Evolutionary conservation across 2,888 invertebrate species (phyloP).

Genomic region (Elysia crispata): DNA sequence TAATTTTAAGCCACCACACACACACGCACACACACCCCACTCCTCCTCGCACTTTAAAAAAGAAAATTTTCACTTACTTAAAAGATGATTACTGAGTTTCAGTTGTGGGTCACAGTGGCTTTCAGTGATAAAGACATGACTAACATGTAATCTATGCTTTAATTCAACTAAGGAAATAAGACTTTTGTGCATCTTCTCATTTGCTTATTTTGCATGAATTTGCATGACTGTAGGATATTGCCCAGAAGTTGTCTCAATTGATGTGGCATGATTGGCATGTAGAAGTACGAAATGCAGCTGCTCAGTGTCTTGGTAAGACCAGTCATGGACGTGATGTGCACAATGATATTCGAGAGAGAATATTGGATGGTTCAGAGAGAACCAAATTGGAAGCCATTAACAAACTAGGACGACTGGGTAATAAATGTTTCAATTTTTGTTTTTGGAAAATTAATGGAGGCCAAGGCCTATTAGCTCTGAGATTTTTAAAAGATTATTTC

Average conservation of each 20-base stretch:
- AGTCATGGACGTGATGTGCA: constrained; percentile 77
- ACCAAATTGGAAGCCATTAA: constrained; percentile 74
- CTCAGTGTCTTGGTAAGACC: constrained; percentile 76
- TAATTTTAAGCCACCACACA: no score
- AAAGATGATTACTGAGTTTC: no score
- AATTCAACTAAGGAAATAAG: no score
- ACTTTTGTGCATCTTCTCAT: background rate
- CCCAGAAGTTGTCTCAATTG: constrained; percentile 72
- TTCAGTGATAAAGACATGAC: no score
- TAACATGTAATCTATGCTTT: no score
- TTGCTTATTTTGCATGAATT: background rate
- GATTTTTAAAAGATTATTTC: no score
- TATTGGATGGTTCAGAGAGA: constrained; percentile 66
- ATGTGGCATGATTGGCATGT: constrained; percentile 78
- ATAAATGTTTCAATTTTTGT: background rate
- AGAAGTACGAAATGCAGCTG: constrained; percentile 74
- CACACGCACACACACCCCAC: no score
- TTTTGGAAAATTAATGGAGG: no score
- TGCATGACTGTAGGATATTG: constrained; percentile 66
- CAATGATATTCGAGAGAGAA: constrained; percentile 70
- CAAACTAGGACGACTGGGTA: constrained; percentile 76
- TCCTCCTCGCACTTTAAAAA: no score
- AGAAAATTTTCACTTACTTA: no score
- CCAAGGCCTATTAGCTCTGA: no score
- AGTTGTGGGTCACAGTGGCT: no score